These are phyloP conservation scores for Coreius guichenoti DNA, from an alignment of 2,797 vertebrate genomes.

Conservation along the genomic window DNA sequence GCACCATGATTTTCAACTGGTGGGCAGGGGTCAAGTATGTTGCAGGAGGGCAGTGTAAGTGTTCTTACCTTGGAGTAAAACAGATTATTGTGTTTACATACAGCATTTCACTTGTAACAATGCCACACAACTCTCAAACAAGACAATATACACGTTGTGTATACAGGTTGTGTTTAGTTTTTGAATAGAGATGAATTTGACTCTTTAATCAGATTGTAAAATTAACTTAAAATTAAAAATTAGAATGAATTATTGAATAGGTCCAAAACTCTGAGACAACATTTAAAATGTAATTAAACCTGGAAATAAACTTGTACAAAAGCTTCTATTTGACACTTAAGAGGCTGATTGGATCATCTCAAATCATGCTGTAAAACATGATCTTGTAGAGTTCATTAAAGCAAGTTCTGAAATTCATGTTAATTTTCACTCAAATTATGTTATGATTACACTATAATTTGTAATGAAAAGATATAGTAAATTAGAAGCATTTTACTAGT, in stretches of 20 bases:
- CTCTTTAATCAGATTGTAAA: not conserved
- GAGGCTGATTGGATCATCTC: not conserved
- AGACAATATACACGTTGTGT: not conserved
- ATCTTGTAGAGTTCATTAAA: not conserved
- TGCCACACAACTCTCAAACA: not conserved
- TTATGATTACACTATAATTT: not conserved
- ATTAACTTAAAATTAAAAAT: not conserved
- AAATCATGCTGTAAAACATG: not conserved
- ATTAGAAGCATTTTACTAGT: not conserved
- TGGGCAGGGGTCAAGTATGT: conserved; percentile 74
- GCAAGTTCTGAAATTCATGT: not conserved
- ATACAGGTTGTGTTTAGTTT: not conserved
- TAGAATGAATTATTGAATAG: not conserved
- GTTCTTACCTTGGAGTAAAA: not conserved
- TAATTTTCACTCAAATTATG: not conserved
- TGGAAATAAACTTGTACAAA: not conserved
- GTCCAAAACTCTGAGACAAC: not conserved
- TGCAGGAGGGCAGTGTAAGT: conserved; percentile 73
- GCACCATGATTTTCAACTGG: conserved; percentile 72
- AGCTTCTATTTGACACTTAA: not conserved
- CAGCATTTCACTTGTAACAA: not conserved
- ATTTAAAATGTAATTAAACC: not conserved
- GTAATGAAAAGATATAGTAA: not conserved
- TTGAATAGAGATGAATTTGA: not conserved
- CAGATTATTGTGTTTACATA: not conserved